Conservation (phyloP, 2,797 vertebrate genomes). For the Melanotaenia parkinsoni region DNA sequence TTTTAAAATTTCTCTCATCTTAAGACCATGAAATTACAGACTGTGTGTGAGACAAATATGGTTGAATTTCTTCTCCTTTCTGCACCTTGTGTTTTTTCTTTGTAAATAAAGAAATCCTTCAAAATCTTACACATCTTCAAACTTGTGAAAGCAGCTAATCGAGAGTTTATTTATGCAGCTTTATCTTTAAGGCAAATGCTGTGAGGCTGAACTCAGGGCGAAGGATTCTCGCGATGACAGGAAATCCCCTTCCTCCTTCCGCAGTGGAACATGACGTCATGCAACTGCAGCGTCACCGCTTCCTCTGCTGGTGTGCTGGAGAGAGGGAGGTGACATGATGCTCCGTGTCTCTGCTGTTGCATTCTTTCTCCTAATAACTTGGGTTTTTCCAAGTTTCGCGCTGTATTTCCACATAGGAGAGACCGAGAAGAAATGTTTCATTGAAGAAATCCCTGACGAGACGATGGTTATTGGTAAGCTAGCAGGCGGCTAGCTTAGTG, state of each 20-base stretch:
- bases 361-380: constrained; percentile 57
- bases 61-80: too few species aligned
- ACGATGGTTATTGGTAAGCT: constrained; percentile 84
- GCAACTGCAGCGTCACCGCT: neutral
- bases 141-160: neutral
- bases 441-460: constrained; percentile 94
- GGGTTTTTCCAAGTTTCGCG: constrained; percentile 65
- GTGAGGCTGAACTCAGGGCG: constrained; percentile 6
- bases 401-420: constrained; percentile 85
- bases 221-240: accelerated
- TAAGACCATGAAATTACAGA: too few species aligned
- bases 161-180: too few species aligned
- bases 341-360: constrained; percentile 32
- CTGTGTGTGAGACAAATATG: too few species aligned
- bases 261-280: constrained; percentile 61
- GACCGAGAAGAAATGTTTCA: constrained; percentile 94
- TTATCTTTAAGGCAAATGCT: constrained; percentile 24
- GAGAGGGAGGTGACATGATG: constrained; percentile 66
- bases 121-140: neutral
- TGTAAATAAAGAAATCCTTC: neutral
- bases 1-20: too few species aligned
- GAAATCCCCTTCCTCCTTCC: constrained; percentile 83
- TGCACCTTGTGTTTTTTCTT: too few species aligned
- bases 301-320: constrained; percentile 33
- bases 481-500: constrained; percentile 65